Conservation (phyloP, 2,888 invertebrate genomes). For the Heliconius cydno region DNA sequence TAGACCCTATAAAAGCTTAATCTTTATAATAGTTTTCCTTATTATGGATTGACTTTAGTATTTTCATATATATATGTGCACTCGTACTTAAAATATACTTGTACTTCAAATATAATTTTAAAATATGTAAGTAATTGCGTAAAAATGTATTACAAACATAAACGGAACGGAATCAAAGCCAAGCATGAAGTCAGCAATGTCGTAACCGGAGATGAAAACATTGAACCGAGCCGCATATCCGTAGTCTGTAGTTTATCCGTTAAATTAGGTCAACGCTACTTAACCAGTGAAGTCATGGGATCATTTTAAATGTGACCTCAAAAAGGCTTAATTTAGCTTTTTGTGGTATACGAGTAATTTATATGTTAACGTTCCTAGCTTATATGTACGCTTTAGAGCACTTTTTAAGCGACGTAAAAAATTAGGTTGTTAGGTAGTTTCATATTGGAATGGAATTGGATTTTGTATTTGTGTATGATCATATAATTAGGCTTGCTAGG, state of each 20-base stretch:
- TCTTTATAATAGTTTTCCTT: neutral
- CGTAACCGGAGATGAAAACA: constrained; percentile 34
- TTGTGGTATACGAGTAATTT: neutral
- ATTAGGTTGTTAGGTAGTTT: neutral
- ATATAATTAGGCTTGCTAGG: too few relatives aligned
- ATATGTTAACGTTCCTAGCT: neutral
- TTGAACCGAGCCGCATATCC: constrained; percentile 29
- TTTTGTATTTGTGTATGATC: too few relatives aligned
- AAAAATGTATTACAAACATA: neutral
- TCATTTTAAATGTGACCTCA: constrained; percentile 18
- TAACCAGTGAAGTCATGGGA: constrained; percentile 20
- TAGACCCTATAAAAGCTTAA: neutral
- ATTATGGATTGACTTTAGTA: neutral
- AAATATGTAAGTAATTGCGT: neutral
- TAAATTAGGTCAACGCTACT: constrained; percentile 29
- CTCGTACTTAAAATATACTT: too few relatives aligned
- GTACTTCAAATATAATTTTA: neutral
- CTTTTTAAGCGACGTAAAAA: neutral
- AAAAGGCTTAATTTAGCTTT: neutral
- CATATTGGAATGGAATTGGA: neutral
- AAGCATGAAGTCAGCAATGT: constrained; percentile 21
- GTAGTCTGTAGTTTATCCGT: constrained; percentile 11
- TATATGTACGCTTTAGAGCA: neutral
- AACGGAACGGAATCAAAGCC: constrained; percentile 9
- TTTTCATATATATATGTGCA: too few relatives aligned